These are phyloP conservation scores for Orycteropus afer DNA, from an alignment of 2,113 vertebrate genomes.

Conservation along the genomic window DNA sequence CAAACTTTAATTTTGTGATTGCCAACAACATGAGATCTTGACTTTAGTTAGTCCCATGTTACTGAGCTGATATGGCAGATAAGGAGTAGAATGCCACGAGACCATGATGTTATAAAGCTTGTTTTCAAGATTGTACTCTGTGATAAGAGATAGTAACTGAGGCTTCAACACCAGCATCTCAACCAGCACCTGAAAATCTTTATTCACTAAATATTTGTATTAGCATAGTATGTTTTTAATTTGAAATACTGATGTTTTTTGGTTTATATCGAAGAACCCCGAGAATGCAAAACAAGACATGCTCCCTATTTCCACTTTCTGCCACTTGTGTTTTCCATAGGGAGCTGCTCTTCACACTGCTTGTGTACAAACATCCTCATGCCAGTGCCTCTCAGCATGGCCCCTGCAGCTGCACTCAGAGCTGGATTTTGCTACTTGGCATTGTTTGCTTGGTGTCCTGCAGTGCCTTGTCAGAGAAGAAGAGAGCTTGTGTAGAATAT, in stretches of 20 bases:
- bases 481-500: neutral
- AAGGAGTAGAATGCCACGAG: neutral
- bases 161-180: neutral
- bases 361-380: neutral
- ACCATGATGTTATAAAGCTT: neutral
- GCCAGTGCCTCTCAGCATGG: neutral
- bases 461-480: neutral
- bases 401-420: neutral
- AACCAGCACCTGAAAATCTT: neutral
- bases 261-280: neutral
- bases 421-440: neutral
- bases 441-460: neutral
- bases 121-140: neutral
- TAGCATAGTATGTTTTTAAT: neutral
- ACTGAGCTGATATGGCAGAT: neutral
- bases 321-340: neutral
- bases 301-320: neutral
- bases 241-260: neutral
- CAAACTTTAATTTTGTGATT: neutral
- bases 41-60: neutral
- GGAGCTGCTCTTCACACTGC: neutral
- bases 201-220: neutral
- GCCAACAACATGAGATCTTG: neutral
- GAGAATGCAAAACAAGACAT: neutral
- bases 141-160: neutral